Evolutionary conservation across 2,113 vertebrate genomes (phyloP).

Genomic region (Naja naja): DNA sequence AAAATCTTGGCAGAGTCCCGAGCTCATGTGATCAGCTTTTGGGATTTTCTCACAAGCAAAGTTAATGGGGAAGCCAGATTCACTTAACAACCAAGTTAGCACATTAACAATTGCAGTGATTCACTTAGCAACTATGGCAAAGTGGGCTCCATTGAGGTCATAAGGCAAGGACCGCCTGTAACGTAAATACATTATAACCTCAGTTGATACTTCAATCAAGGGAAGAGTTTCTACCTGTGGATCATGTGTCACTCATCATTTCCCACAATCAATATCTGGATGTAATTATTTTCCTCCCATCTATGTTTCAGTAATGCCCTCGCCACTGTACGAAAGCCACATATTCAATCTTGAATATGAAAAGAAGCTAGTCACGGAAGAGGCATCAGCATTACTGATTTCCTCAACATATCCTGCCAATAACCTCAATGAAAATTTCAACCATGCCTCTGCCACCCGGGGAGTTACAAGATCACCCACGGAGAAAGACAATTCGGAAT

Average conservation of each 20-base stretch:
- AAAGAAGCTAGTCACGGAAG: slow-evolving; percentile 38
- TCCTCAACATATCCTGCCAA: slow-evolving; percentile 52
- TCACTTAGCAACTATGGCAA: neutral
- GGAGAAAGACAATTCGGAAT: slow-evolving; percentile 29
- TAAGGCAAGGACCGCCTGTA: neutral
- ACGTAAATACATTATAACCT: slow-evolving; percentile 34
- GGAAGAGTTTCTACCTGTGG: slow-evolving; percentile 31
- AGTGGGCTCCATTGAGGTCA: neutral
- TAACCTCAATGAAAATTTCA: slow-evolving; percentile 56
- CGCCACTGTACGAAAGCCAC: slow-evolving; percentile 36
- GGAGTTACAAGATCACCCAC: slow-evolving; percentile 47
- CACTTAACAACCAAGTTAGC: neutral
- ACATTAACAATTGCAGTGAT: neutral
- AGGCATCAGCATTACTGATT: slow-evolving; percentile 27
- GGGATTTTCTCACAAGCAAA: neutral
- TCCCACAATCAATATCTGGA: slow-evolving; percentile 45
- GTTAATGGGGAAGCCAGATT: neutral
- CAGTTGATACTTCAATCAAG: neutral
- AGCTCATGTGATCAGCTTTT: neutral
- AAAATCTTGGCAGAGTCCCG: neutral
- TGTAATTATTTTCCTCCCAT: slow-evolving; percentile 44
- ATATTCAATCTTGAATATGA: slow-evolving; percentile 31
- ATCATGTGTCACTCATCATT: slow-evolving; percentile 38
- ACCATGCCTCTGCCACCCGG: slow-evolving; percentile 21
- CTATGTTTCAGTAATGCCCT: slow-evolving; percentile 40